Base-by-base conservation (phyloP, 2,797 vertebrate genomes). In the Erithacus rubecula region DNA sequence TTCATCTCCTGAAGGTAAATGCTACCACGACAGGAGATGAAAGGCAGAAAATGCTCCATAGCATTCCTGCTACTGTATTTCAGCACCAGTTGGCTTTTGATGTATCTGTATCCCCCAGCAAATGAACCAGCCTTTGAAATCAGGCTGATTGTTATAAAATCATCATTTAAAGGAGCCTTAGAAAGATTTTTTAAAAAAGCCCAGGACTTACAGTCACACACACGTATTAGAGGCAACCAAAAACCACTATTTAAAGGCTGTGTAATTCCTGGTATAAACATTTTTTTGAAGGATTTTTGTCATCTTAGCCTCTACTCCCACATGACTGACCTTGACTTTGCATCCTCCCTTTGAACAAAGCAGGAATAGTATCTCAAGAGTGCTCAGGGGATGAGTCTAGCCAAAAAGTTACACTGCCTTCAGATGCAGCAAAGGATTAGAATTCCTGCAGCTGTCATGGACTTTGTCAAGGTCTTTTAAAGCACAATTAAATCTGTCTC, bases 1-100 rank as follows among this genome's bases (percentile, higher is more conserved):
- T 37, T 52, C 13, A 89, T 60, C 81, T 94, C 58, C 77, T 83
- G 10, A 93, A 96, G 86, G 85, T 90, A 91, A 91, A 90, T 32
- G 85, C 81, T 83, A 41, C 63, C 56, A 58, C 7, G 64, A 81
- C 56, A 87, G 58, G 69, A 85, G 69, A 94, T 43, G 62, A 85
- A 92, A 96, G 68, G 39, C 55, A 76, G 79, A 81, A 94, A 94
- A 85, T 12, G 32, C 65, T 90, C 72, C 29, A 43, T 1, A 58
- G 83, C 24, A 47, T 9, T 17, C 24, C 62, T 67, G 51, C 59
- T 83, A 39, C 53, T 51, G 0, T 29, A 59, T 43, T 83, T 52
- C 79, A 85, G 70, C 29, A 39, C 32, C 64, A 62, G 26, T 5
- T 55, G 76, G 65, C 60, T 86, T 91, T 63, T 76, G 36, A 44